These are phyloP conservation scores for Dioctria linearis DNA, from an alignment of 2,888 invertebrate species.

Conservation along the genomic window DNA sequence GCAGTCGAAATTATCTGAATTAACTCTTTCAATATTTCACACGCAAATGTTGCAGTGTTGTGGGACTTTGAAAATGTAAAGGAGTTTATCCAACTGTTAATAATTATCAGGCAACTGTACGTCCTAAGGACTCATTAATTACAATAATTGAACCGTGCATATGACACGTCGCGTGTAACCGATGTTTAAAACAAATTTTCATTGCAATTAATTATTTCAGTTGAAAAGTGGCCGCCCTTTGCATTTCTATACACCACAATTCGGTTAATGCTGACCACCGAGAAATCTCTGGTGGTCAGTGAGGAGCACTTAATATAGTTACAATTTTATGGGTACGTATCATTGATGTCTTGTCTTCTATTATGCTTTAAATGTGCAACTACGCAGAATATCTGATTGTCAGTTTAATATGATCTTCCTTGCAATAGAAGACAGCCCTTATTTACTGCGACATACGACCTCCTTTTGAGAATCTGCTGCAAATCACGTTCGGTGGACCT, in stretches of 20 bases:
- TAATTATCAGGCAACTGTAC: conserved; percentile 10
- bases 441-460: conserved; percentile 4
- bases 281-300: not conserved
- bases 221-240: not conserved
- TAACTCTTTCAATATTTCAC: not conserved
- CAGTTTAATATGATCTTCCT: conserved; percentile 2
- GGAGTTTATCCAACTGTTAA: conserved; percentile 20
- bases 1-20: not conserved
- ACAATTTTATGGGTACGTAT: not conserved
- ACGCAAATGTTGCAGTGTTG: not conserved
- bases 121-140: conserved; percentile 22
- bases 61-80: not conserved
- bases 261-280: not conserved
- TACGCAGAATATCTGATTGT: conserved; percentile 1
- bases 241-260: not conserved
- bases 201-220: conserved; percentile 20
- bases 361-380: not conserved
- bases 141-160: conserved; percentile 31
- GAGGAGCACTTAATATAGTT: not conserved
- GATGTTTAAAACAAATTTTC: conserved; percentile 26
- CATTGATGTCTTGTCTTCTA: not conserved
- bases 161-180: conserved; percentile 7
- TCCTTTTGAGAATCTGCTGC: conserved; percentile 4
- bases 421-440: not conserved
- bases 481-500: conserved; percentile 22